A percentile compares a stretch with the other conserved stretches of the same genome.
These are phyloP conservation scores for Chloroceryle aenea DNA, from an alignment of 2,113 vertebrate genomes.

Conservation along the genomic window DNA sequence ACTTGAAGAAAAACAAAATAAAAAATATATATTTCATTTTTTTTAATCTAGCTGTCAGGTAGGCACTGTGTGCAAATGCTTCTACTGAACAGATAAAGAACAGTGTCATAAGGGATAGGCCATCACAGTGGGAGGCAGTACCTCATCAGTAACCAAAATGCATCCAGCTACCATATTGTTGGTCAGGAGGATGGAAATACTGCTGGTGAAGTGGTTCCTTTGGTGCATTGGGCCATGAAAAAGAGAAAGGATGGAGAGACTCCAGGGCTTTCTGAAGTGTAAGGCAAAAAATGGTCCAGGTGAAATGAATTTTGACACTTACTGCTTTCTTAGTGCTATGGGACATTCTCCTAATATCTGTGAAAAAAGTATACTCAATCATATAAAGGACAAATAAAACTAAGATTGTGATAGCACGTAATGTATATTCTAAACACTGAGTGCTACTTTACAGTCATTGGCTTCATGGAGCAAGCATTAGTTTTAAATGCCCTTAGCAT, in stretches of 20 bases:
- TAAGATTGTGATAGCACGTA: not conserved
- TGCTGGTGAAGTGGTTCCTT: not conserved
- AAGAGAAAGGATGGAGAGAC: not conserved
- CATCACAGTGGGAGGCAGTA: not conserved
- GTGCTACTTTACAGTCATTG: not conserved
- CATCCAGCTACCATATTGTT: not conserved
- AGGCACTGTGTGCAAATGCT: not conserved
- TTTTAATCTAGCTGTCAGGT: constrained; percentile 48
- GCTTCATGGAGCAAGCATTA: not conserved
- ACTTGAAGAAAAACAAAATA: not conserved
- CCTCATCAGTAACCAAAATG: not conserved
- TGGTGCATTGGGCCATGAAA: not conserved
- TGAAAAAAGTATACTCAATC: not conserved
- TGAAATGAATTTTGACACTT: not conserved
- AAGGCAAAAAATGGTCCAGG: not conserved
- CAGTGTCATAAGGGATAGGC: not conserved
- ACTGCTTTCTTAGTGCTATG: not conserved
- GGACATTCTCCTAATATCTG: not conserved
- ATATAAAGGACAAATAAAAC: not conserved
- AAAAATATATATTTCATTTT: not conserved
- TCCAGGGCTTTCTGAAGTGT: not conserved
- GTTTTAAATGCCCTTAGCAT: not conserved
- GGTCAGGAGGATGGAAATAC: not conserved
- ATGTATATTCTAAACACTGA: not conserved
- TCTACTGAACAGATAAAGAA: not conserved